Conservation (phyloP, 2,888 invertebrate genomes). For the Acanthacorydalis orientalis region DNA sequence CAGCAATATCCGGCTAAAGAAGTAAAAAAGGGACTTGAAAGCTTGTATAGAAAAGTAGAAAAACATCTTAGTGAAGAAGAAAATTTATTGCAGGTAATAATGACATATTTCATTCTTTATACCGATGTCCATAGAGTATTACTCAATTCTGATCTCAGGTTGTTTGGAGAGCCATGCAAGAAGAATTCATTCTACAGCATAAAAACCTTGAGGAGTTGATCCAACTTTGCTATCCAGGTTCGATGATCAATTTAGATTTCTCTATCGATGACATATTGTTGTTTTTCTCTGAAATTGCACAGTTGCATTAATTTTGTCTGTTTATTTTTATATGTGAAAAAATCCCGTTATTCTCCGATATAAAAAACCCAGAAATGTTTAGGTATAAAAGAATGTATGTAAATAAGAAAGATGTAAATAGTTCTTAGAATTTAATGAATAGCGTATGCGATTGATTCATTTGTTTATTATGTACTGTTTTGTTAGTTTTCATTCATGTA, state of each 20-base stretch:
- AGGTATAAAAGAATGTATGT: neutral
- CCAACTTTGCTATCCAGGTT: conserved; percentile 89
- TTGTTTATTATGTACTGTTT: neutral
- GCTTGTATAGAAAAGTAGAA: conserved; percentile 88
- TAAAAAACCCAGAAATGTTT: too few species aligned
- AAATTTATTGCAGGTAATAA: conserved; percentile 64
- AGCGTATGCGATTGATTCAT: neutral
- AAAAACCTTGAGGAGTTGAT: conserved; percentile 84
- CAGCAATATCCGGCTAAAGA: conserved; percentile 85
- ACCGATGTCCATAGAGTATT: too few species aligned
- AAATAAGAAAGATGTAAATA: neutral
- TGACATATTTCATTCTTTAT: neutral
- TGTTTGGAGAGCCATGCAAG: conserved; percentile 99
- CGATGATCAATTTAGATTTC: conserved; percentile 86
- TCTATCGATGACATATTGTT: conserved; percentile 87
- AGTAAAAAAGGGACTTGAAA: conserved; percentile 84
- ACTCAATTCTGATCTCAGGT: conserved; percentile 39
- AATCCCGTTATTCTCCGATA: neutral
- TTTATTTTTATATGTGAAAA: conserved; percentile 1
- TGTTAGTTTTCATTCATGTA: too few species aligned
- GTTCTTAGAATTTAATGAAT: too few species aligned
- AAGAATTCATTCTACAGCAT: conserved; percentile 95
- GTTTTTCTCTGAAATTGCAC: conserved; percentile 96
- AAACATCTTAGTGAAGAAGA: conserved; percentile 93
- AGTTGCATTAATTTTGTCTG: conserved; percentile 58